Evolutionary conservation across 2,113 vertebrate genomes (phyloP).

Genomic region (Panthera uncia): DNA sequence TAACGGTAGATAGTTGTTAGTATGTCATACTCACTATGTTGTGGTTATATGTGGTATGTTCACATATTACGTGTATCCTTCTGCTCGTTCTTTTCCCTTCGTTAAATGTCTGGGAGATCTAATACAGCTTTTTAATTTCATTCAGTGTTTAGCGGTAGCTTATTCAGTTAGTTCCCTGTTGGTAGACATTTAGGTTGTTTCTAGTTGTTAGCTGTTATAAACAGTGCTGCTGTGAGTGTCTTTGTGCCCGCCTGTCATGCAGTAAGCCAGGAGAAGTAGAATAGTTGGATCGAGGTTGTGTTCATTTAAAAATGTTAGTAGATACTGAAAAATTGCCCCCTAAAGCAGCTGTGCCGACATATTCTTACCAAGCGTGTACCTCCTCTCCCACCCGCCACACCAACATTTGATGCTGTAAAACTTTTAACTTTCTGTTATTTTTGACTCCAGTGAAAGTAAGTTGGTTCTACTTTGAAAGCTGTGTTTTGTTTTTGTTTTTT

Average conservation of each 20-base stretch:
- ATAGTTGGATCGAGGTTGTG: neutral
- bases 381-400: no score
- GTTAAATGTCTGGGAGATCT: neutral
- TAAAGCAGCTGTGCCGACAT: neutral
- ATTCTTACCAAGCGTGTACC: neutral
- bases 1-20: neutral
- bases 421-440: neutral
- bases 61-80: neutral
- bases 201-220: neutral
- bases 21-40: neutral
- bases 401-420: neutral
- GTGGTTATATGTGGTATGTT: neutral
- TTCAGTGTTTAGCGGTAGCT: neutral
- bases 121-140: neutral
- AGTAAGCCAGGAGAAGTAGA: neutral
- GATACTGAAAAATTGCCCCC: neutral
- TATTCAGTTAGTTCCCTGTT: neutral
- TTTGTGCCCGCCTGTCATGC: neutral
- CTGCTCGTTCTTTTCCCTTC: neutral
- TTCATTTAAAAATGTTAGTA: neutral
- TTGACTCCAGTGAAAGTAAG: constrained; percentile 1
- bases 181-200: neutral
- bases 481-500: neutral
- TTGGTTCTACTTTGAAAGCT: neutral
- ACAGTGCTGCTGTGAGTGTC: neutral